phyloP scores from a whole-genome alignment of 1,140 invertebrate species.

The Colletes latitarsis region DNA sequence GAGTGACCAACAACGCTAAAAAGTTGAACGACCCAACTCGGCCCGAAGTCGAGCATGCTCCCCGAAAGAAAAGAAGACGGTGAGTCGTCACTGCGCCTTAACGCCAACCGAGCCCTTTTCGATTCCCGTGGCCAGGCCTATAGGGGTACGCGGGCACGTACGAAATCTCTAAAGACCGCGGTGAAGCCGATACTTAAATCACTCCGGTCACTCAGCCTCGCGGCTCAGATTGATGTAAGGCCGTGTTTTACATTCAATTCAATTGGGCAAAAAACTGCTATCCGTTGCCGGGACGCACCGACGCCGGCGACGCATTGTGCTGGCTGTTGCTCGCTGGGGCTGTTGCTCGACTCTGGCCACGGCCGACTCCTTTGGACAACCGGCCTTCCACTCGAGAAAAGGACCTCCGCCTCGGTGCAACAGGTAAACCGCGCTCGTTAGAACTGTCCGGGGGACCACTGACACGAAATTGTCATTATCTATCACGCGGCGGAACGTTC shows the following conservation, averaged over 20 bases:
- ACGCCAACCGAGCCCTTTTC: conserved; percentile 23
- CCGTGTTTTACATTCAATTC: conserved; percentile 81
- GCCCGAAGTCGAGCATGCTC: background rate
- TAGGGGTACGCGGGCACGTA: conserved; percentile 40
- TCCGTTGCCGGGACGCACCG: conserved; percentile 66
- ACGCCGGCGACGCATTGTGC: conserved; percentile 64
- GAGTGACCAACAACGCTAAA: background rate
- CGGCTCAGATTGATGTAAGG: conserved; percentile 80
- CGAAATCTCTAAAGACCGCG: conserved; percentile 70
- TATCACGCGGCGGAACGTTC: conserved; percentile 43
- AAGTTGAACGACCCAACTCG: conserved; percentile 30
- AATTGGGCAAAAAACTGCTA: conserved; percentile 80
- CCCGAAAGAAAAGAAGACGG: background rate
- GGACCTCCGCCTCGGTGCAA: conserved; percentile 48
- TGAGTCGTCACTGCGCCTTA: conserved; percentile 36
- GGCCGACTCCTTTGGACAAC: conserved; percentile 43
- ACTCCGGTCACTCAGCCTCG: conserved; percentile 78
- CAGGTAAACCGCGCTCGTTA: conserved; percentile 61
- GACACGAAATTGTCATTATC: conserved; percentile 70
- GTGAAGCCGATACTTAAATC: conserved; percentile 76
- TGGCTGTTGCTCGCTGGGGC: conserved; percentile 25
- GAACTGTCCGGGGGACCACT: conserved; percentile 40
- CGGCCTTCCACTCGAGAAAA: conserved; percentile 31
- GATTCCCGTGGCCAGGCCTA: conserved; percentile 23
- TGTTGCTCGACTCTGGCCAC: background rate